Evolutionary conservation across 1,140 invertebrate species (phyloP), one percentile per base, ranked within the genome.

Genomic region (Drosophila mojavensis): DNA sequence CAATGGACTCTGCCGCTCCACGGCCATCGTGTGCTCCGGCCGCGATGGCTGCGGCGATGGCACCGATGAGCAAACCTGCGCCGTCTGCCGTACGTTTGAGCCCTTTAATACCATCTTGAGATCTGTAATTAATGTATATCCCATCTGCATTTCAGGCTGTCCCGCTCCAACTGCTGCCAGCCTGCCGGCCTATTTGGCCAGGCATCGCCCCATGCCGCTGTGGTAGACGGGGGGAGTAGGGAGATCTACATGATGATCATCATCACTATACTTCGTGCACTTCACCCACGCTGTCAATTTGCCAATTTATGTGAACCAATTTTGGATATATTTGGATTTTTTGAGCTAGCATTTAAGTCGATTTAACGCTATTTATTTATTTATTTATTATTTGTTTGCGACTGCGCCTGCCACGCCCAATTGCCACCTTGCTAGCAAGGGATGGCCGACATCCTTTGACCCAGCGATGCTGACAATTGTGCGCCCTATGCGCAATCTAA

Each of bases 1-100:
- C 51, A 98, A 98, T 92, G 97, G 97, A 0, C 94, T 96, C 50
- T 98, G 97, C 91, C 94, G 97, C 64, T 97, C 97, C 24, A 96
- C 96, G 11, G 97, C 97, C 0, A 96, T 98, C 55, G 94, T 96
- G 3, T 98, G 97, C 92, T 97, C 96, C 10, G 97, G 97, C 7
- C 93, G 96, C 10, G 97, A 98, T 91, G 97, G 97, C 30, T 98
- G 97, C 89, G 97, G 97, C 5, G 97, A 98, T 93, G 96, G 96
- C 72, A 96, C 95, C 47, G 97, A 98, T 91, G 97, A 98, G 93
- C 94, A 94, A 41, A 94, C 94, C 67, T 98, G 97, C 92, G 94
- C 94, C 59, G 96, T 98, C 66, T 98, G 97, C 92, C 95, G 97
- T 98, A 93, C 20, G 20, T 24, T 24, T 3, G 20, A 97, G 97